These are phyloP conservation scores for Mesitornis unicolor DNA, from an alignment of 2,113 vertebrate genomes.

Conservation along the genomic window DNA sequence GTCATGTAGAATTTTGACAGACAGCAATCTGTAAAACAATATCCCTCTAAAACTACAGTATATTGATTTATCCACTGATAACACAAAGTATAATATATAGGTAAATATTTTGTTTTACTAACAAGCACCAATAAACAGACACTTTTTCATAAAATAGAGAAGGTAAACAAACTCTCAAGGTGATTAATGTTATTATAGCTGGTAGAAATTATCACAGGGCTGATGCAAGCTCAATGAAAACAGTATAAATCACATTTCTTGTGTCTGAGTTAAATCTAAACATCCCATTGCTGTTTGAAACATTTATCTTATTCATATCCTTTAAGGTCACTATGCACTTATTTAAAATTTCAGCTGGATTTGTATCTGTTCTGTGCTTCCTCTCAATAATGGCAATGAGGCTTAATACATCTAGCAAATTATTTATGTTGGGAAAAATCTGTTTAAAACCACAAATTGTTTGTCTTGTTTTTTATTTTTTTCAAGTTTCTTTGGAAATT, in stretches of 20 bases:
- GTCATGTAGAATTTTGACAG: background rate
- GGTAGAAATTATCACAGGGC: background rate
- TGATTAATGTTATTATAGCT: background rate
- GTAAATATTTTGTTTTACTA: background rate
- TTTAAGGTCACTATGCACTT: background rate
- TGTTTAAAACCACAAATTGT: background rate
- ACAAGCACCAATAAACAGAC: background rate
- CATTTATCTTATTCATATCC: background rate
- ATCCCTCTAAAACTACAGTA: background rate
- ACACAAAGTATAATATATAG: background rate
- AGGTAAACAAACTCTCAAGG: background rate
- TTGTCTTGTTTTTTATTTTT: too few relatives aligned
- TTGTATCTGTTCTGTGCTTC: background rate
- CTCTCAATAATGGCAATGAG: background rate
- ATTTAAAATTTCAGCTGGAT: background rate
- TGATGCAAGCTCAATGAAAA: background rate
- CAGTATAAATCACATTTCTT: background rate
- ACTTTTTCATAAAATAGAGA: background rate
- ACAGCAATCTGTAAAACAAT: background rate
- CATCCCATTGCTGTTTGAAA: background rate
- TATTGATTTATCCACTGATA: background rate
- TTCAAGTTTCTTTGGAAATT: too few relatives aligned
- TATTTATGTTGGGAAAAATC: background rate
- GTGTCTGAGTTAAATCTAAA: background rate
- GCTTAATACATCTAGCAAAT: background rate